Conservation (phyloP, 2,797 vertebrate species). For the Menidia menidia region DNA sequence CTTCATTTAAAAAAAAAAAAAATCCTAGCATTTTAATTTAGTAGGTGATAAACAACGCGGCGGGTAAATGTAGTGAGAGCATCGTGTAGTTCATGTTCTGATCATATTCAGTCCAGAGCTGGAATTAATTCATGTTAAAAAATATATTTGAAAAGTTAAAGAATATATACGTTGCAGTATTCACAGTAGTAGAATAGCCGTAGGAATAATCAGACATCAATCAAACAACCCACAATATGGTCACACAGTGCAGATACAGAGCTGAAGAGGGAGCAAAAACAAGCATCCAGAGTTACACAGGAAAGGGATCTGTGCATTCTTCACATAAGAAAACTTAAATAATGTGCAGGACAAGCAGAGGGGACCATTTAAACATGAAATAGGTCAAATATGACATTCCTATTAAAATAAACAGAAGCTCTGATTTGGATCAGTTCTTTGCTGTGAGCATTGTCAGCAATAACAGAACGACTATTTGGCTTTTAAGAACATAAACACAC, state of each 20-base stretch:
- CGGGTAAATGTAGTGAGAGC: conserved; percentile 10
- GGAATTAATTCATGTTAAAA: conserved; percentile 20
- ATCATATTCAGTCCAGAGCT: conserved; percentile 24
- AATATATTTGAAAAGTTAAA: conserved; percentile 2
- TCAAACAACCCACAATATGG: conserved; percentile 17
- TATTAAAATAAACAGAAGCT: conserved; percentile 4
- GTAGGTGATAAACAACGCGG: neutral
- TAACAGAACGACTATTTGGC: conserved; percentile 54
- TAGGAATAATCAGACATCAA: conserved; percentile 27
- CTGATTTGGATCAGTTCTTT: conserved; percentile 29
- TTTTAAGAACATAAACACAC: conserved; percentile 30
- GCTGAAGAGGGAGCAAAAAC: conserved; percentile 21
- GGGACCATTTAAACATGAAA: conserved; percentile 13
- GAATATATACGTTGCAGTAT: conserved; percentile 22
- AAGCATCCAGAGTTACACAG: conserved; percentile 23
- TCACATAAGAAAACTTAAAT: conserved; percentile 28
- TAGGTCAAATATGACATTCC: conserved; percentile 8
- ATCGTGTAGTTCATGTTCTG: neutral
- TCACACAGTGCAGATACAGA: conserved; percentile 43
- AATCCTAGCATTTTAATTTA: neutral
- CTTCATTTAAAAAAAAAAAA: neutral
- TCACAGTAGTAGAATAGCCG: conserved; percentile 9
- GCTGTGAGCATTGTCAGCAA: conserved; percentile 46
- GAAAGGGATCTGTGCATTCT: conserved; percentile 66
- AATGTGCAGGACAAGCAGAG: conserved; percentile 15